phyloP scores from a whole-genome alignment of 2,888 invertebrate genomes.

The Parnassius mnemosyne region DNA sequence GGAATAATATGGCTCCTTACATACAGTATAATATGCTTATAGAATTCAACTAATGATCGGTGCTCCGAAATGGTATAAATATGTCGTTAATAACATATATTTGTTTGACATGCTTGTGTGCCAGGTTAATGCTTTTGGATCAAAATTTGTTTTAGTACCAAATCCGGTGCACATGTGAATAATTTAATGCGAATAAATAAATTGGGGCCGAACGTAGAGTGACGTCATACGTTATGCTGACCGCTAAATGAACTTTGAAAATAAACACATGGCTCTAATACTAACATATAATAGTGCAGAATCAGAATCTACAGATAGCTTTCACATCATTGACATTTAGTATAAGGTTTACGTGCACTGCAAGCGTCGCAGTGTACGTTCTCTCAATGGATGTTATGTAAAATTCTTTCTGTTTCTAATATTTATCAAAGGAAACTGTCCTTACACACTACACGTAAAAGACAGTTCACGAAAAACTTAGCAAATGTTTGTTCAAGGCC shows the following conservation, averaged over 20 bases:
- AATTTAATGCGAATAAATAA: slow-evolving; percentile 23
- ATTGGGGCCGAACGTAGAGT: slow-evolving; percentile 9
- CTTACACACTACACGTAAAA: slow-evolving; percentile 12
- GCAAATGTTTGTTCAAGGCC: slow-evolving; percentile 58
- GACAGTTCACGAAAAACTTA: slow-evolving; percentile 43
- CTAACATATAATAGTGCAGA: neutral
- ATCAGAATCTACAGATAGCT: too few species aligned
- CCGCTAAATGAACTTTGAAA: slow-evolving; percentile 10
- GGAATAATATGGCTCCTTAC: neutral
- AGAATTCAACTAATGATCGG: slow-evolving; percentile 7
- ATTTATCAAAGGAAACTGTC: neutral
- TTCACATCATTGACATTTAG: too few species aligned
- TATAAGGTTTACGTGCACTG: too few species aligned
- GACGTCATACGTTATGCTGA: slow-evolving; percentile 16
- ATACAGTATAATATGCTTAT: neutral
- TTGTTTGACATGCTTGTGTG: slow-evolving; percentile 11
- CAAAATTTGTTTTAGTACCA: slow-evolving; percentile 22
- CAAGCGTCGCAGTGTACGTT: too few species aligned
- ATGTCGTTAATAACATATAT: slow-evolving; percentile 7
- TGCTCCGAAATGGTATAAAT: slow-evolving; percentile 7
- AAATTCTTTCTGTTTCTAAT: too few species aligned
- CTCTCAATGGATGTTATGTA: too few species aligned
- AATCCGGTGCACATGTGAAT: slow-evolving; percentile 17
- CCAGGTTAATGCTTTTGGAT: slow-evolving; percentile 14
- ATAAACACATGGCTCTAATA: slow-evolving; percentile 12